These are phyloP conservation scores for Eriocheir sinensis DNA, from an alignment of 1,140 invertebrate species.

Conservation along the genomic window DNA sequence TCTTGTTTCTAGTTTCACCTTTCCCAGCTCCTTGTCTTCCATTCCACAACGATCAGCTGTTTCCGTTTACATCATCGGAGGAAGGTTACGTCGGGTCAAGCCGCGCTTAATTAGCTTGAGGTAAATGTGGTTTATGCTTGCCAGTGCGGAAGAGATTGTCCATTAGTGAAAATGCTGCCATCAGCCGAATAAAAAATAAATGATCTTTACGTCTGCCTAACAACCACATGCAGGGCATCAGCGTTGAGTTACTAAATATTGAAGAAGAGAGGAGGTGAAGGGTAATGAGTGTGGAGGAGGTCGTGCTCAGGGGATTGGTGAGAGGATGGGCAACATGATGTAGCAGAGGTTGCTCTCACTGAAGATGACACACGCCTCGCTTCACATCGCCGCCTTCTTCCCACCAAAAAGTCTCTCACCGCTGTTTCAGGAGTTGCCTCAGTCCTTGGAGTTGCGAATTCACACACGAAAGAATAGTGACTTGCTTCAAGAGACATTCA, in stretches of 20 bases:
- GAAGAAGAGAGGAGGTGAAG: neutral
- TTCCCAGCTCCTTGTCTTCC: neutral
- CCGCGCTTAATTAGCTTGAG: neutral
- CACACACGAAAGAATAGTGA: no score
- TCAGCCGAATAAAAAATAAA: neutral
- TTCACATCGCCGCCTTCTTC: neutral
- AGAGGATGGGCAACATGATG: neutral
- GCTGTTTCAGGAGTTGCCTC: neutral
- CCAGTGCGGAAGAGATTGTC: no score
- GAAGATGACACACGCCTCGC: neutral
- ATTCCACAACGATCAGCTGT: neutral
- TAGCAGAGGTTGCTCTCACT: neutral
- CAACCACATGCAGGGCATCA: no score
- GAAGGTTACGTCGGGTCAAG: neutral
- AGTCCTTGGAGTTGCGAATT: neutral
- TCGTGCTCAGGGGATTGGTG: no score
- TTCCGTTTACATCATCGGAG: neutral
- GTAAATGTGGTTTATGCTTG: no score
- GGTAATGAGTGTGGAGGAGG: neutral
- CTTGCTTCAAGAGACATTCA: no score
- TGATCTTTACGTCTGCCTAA: no score
- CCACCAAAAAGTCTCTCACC: neutral
- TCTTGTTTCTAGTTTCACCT: neutral
- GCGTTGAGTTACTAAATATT: neutral
- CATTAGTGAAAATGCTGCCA: neutral